A percentile compares a stretch with the other conserved stretches of the same genome.
Evolutionary conservation across 2,888 invertebrate species (phyloP).

Genomic region (Hetaerina titia): DNA sequence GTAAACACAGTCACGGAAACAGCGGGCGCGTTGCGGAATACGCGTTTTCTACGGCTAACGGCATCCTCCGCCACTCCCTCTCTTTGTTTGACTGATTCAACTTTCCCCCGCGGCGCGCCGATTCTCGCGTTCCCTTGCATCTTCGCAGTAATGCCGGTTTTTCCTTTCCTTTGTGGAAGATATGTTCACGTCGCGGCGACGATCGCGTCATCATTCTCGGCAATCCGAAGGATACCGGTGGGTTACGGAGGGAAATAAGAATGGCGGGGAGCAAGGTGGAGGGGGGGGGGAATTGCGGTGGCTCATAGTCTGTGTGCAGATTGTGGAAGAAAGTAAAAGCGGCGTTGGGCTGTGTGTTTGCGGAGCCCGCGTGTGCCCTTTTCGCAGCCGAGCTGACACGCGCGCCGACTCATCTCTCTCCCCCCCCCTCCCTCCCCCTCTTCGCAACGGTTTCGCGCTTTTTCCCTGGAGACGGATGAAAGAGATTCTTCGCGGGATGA

Average conservation of each 20-base stretch:
- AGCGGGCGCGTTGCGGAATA: background rate
- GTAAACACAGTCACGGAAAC: background rate
- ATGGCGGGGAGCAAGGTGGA: background rate
- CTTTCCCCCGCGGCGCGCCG: background rate
- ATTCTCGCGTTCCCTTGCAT: background rate
- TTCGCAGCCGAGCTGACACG: background rate
- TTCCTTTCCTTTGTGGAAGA: background rate
- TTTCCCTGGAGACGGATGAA: background rate
- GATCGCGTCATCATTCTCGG: background rate
- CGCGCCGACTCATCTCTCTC: background rate
- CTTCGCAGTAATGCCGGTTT: background rate
- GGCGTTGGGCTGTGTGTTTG: background rate
- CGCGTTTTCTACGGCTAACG: background rate
- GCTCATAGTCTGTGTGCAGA: background rate
- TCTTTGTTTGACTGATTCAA: background rate
- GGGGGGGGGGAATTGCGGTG: background rate
- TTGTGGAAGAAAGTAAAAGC: conserved; percentile 10
- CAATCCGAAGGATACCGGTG: background rate
- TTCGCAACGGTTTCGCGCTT: background rate
- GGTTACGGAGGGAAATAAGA: background rate
- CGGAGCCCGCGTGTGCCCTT: background rate
- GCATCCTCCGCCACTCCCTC: background rate
- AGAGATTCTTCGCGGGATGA: background rate
- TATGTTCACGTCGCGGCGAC: background rate
- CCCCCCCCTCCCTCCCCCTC: background rate